Evolutionary conservation across 2,888 invertebrate genomes (phyloP).

Genomic region (Gandaritis pyraliata): DNA sequence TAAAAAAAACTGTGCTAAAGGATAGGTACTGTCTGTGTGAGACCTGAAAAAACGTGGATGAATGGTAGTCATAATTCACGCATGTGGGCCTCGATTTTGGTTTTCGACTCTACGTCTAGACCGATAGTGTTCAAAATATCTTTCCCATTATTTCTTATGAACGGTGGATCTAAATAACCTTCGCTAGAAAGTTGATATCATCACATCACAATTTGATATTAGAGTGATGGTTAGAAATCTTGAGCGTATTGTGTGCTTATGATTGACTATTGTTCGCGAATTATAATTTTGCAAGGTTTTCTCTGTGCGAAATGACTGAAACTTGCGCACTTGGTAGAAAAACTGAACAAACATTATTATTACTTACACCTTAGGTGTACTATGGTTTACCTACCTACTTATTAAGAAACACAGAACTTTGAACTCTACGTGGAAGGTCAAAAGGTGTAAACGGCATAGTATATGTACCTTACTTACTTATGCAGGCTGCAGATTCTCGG

Average conservation of each 20-base stretch:
- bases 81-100: neutral
- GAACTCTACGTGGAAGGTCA: too few relatives aligned
- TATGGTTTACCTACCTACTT: too few relatives aligned
- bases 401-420: too few relatives aligned
- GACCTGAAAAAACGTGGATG: too few relatives aligned
- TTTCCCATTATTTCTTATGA: constrained; percentile 14
- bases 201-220: constrained; percentile 52
- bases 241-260: constrained; percentile 24
- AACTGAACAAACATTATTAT: too few relatives aligned
- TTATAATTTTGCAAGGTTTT: constrained; percentile 22
- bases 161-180: constrained; percentile 54
- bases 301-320: neutral
- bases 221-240: constrained; percentile 45
- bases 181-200: constrained; percentile 60
- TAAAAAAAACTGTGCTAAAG: too few relatives aligned
- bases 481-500: too few relatives aligned
- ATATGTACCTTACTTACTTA: too few relatives aligned
- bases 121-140: neutral
- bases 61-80: neutral
- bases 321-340: neutral
- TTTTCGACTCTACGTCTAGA: neutral
- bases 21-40: too few relatives aligned
- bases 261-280: constrained; percentile 32
- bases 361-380: too few relatives aligned
- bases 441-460: too few relatives aligned